Base-by-base conservation (phyloP, 2,113 vertebrate species). In the Cyprinus carpio region DNA sequence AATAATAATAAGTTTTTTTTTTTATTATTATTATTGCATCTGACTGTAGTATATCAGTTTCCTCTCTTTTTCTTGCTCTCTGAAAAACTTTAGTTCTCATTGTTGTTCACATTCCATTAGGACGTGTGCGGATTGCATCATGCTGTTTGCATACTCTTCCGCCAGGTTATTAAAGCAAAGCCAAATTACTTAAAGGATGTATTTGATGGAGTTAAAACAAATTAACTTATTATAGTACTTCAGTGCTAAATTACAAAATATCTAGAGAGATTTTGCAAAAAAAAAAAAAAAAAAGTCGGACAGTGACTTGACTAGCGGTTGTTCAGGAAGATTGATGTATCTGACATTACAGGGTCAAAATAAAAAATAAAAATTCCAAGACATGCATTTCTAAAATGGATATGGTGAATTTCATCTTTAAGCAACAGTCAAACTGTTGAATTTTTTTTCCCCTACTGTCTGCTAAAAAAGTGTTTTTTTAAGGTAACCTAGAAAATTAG, bases 51-150 rank as follows among this genome's bases (percentile, higher is more conserved):
- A 25, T 80, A 62, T 80, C 15, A 7, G 27, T 62, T 79, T n/a
- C 18, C 56, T 25, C 56, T 54, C 23, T 43, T 40, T 40, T 40
- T 40, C 7, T 25, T 20, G 18, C 15, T 29, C 3, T 25, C 25
- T 20, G 8, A 49, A 76, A 56, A 80, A 62, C 34, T 79, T 40
- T 20, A 37, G 54, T 62, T 43, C 34, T 40, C 13, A 16, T 56
- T 9, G 25, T 58, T 81, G 29, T 67, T 87, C 51, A 31, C 64
- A 74, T 83, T 76, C 23, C 60, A 4, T 60, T 40, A 69, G 69
- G 49, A 60, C 25, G n/a, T 37, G 29, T 74, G 74, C 25, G 18
- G 65, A 54, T 60, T 82, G 18, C 75, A 83, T 87, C 16, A 62
- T 78, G 51, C 75, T 27, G 74, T 49, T 69, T 67, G 11, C 18